phyloP scores from a whole-genome alignment of 2,888 invertebrate species.

The Elaeidobius kamerunicus region DNA sequence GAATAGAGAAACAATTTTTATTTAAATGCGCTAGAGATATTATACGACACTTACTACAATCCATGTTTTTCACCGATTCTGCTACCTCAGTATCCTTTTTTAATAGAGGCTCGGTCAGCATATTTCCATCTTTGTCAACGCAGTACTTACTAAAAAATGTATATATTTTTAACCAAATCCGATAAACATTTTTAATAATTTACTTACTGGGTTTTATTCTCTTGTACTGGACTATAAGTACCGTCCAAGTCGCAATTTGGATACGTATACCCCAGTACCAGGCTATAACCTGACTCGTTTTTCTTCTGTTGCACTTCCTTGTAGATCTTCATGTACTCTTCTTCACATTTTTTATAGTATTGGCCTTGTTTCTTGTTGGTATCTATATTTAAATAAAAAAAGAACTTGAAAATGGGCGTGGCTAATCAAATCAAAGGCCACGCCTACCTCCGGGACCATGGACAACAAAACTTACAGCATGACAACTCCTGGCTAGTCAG shows the following conservation, averaged over 20 bases:
- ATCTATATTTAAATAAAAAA: slow-evolving; percentile 29
- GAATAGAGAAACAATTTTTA: slow-evolving; percentile 1
- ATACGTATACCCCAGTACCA: slow-evolving; percentile 41
- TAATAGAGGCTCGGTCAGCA: slow-evolving; percentile 50
- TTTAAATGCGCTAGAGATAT: background rate
- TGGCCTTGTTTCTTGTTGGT: slow-evolving; percentile 29
- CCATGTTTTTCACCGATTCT: slow-evolving; percentile 50
- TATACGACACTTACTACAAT: slow-evolving; percentile 58
- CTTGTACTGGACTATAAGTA: slow-evolving; percentile 50
- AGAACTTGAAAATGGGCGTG: background rate
- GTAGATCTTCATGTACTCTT: slow-evolving; percentile 40
- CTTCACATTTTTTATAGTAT: slow-evolving; percentile 50
- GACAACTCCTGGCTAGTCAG: slow-evolving; percentile 42
- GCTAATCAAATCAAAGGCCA: too few species aligned
- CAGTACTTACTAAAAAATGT: slow-evolving; percentile 53
- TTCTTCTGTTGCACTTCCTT: slow-evolving; percentile 42
- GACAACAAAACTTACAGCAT: slow-evolving; percentile 26
- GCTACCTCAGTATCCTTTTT: slow-evolving; percentile 43
- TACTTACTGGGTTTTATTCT: slow-evolving; percentile 44
- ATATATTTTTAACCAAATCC: background rate
- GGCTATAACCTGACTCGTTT: slow-evolving; percentile 39
- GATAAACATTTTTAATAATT: background rate
- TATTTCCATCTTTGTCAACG: slow-evolving; percentile 55
- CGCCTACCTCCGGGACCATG: background rate
- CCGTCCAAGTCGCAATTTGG: slow-evolving; percentile 55